Evolutionary conservation across 37 sponge, comb jelly and placozoan genomes (phyloP), one percentile per base, ranked within the genome.

Genomic region (Spongia lamella): DNA sequence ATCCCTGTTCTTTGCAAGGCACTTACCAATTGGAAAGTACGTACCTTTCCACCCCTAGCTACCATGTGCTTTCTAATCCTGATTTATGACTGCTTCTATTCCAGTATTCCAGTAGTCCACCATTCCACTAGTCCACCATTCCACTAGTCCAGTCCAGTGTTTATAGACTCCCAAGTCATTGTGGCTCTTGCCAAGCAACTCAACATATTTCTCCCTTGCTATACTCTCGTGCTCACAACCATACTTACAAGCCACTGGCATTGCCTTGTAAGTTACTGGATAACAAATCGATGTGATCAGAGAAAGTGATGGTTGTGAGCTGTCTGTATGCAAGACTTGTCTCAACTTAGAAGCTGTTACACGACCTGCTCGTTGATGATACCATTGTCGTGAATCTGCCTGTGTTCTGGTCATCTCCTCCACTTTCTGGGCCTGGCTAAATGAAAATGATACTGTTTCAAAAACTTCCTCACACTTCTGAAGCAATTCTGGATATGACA

Each of bases 291-390:
- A 19, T 35, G 56, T 78, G 22, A 84, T 38, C 19, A 84, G 58
- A 19, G 79, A 78, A 47, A 35, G 50, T 11, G 85, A 84, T 52
- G 78, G 79, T 66, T 59, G 49, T 38, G 66, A 20, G 19, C 32
- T 31, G 53, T 70, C 49, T 38, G 78, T 78, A 26, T 61, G 25
- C 21, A 37, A 60, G 51, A 71, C 84, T 68, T 77, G 59, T 36
- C 77, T 83, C 17, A 84, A 19, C 25, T 33, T 29, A 30, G 85
- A 84, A 49, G 85, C 85, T 27, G 85, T 84, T 20, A 84, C 79
- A 7, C 79, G 72, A 22, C 85, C 85, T n/a, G 85, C 72, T 34
- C 85, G 37, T 50, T 84, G 79, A 35, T 78, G 79, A 47, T 79
- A 84, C 85, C 85, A 84, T 1, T 70, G n/a, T n/a, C 49, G 69